Base-by-base conservation (phyloP, 2,888 invertebrate genomes). In the Xanthostigma xanthostigma region DNA sequence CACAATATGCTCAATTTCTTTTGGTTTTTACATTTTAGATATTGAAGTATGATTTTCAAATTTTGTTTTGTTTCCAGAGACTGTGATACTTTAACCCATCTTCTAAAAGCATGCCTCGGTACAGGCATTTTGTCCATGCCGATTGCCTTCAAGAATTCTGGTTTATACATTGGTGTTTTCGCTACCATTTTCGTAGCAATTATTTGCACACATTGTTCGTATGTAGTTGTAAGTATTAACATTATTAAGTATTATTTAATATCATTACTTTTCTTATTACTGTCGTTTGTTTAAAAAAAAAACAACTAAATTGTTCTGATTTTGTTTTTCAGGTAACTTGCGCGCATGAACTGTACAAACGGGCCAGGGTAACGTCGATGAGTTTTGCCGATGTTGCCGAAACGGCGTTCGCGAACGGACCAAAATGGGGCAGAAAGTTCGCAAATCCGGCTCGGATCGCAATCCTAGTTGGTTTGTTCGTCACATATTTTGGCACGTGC, bases 121-220 rank as follows among this genome's bases (percentile, higher is more conserved):
- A 95, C 95, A 9, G 97, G 97, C 42, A 93, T 97, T 61, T 74
- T 97, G 55, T 78, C 95, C 2, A 91, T 97, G 88, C 96, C 96
- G 0, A 75, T 79, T 49, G 96, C 95, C 10, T 91, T 96, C 64
- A 83, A 80, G 65, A 79, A 83, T 63, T 80, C 92, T 8, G 97
- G 97, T 38, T 72, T 96, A 39, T 69, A 85, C 52, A 73, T 87
- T 52, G 95, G 96, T 45, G 76, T 92, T 53, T 72, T 88, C 58
- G 82, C 88, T 49, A 84, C 95, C 1, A 73, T 93, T 42, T 65
- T 90, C 13, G 88, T 95, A 14, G 91, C 93, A 36, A 66, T 88
- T 44, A 76, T 96, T 49, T 93, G 93, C 76, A 89, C 93, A 35
- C 94, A 96, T 71, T 96, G 95, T 71, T 84, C 94, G 60, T 92